Evolutionary conservation across 37 sponge, comb jelly and placozoan genomes (phyloP).

Genomic region (Ephydatia muelleri): DNA sequence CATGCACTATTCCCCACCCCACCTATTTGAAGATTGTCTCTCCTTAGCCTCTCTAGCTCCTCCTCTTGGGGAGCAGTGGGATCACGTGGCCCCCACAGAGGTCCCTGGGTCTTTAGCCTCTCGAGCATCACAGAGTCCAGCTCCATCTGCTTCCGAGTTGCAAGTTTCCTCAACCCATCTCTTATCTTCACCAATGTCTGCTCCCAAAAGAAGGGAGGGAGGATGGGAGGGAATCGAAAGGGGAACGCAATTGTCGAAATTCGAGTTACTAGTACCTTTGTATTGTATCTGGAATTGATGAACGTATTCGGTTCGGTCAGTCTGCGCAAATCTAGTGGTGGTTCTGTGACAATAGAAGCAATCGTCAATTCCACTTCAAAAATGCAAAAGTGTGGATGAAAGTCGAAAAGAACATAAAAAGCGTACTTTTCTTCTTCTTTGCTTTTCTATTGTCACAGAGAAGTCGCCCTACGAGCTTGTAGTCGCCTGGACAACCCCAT

Average conservation of each 20-base stretch:
- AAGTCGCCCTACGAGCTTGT: neutral
- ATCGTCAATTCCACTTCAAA: neutral
- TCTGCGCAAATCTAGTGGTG: neutral
- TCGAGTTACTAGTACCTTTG: neutral
- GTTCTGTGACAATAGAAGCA: neutral
- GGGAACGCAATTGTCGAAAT: no score
- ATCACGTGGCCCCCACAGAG: slow-evolving; percentile 29
- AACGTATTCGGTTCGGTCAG: neutral
- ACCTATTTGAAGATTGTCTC: slow-evolving; percentile 19
- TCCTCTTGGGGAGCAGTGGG: neutral
- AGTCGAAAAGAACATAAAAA: neutral
- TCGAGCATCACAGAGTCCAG: slow-evolving; percentile 15
- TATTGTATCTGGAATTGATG: neutral
- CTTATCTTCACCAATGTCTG: neutral
- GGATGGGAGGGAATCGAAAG: neutral
- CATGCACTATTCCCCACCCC: no score
- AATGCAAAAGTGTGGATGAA: no score
- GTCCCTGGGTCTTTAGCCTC: slow-evolving; percentile 9
- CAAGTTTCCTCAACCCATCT: neutral
- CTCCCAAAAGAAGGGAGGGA: neutral
- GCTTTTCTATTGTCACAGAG: neutral
- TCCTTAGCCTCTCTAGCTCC: slow-evolving; percentile 1
- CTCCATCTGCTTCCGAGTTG: neutral
- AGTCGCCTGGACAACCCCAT: neutral
- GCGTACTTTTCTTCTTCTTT: neutral